phyloP scores from a whole-genome alignment of 2,113 vertebrate species.

The Psophia crepitans region DNA sequence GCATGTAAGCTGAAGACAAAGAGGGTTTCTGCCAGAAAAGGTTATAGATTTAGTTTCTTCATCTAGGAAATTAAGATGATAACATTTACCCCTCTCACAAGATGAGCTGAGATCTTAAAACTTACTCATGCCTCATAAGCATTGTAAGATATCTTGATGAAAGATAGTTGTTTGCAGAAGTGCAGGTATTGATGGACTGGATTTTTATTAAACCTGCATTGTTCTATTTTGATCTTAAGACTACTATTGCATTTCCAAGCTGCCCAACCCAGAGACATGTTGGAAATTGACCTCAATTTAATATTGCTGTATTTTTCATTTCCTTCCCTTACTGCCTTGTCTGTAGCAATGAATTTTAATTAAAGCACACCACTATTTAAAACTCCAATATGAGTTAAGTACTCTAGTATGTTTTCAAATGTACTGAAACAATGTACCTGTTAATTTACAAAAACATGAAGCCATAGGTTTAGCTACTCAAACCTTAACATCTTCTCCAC shows the following conservation, averaged over 20 bases:
- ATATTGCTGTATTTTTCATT: constrained; percentile 2
- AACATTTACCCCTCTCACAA: background rate
- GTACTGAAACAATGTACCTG: background rate
- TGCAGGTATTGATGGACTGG: background rate
- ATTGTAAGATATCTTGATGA: background rate
- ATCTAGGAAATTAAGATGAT: background rate
- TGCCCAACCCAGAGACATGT: background rate
- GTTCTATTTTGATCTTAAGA: constrained; percentile 2
- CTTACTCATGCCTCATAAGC: background rate
- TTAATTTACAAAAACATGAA: background rate
- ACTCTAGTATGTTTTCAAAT: background rate
- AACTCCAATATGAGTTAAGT: background rate
- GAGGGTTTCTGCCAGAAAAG: background rate
- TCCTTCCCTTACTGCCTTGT: background rate
- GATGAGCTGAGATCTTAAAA: background rate
- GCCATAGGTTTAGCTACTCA: background rate
- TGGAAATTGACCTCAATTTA: constrained; percentile 38
- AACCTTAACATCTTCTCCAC: background rate
- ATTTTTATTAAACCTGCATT: constrained; percentile 12
- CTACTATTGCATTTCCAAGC: background rate
- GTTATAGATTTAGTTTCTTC: background rate
- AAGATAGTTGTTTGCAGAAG: background rate
- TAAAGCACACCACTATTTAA: background rate
- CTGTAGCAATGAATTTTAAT: background rate
- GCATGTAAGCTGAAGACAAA: background rate